These are phyloP conservation scores for Lucinisca nassula DNA, from an alignment of 2,888 invertebrate genomes.

Conservation along the genomic window DNA sequence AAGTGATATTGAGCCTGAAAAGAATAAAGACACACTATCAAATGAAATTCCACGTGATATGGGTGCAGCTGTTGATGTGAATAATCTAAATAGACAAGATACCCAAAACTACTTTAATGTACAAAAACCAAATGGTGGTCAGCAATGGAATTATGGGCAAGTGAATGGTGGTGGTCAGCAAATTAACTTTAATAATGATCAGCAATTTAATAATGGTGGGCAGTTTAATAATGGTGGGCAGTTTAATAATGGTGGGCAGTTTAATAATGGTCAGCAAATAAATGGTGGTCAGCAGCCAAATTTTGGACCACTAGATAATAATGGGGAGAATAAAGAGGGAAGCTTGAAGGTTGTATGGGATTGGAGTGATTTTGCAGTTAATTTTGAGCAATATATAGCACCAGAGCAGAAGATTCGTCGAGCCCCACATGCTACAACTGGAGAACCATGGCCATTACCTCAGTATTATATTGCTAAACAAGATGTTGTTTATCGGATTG, in stretches of 20 bases:
- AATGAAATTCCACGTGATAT: constrained; percentile 5
- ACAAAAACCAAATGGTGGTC: neutral
- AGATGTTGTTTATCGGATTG: constrained; percentile 78
- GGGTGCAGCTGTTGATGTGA: constrained; percentile 1
- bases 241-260: neutral
- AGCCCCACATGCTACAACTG: constrained; percentile 87
- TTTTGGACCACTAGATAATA: neutral
- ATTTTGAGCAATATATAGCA: constrained; percentile 81
- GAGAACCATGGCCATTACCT: constrained; percentile 92
- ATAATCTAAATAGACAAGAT: neutral
- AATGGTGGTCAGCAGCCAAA: neutral
- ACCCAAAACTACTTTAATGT: neutral
- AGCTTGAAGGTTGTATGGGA: constrained; percentile 81
- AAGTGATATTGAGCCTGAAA: constrained; percentile 14
- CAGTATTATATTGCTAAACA: constrained; percentile 88
- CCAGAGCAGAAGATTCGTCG: constrained; percentile 85
- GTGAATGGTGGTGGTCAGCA: neutral
- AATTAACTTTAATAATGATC: neutral
- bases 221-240: neutral
- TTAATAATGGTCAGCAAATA: neutral
- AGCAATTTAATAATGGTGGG: neutral
- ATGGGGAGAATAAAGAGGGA: constrained; percentile 62
- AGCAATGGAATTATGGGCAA: neutral
- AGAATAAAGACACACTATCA: neutral
- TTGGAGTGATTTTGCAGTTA: constrained; percentile 83